Conservation (phyloP, 2,797 vertebrate genomes). For the Rousettus madagascariensis region DNA sequence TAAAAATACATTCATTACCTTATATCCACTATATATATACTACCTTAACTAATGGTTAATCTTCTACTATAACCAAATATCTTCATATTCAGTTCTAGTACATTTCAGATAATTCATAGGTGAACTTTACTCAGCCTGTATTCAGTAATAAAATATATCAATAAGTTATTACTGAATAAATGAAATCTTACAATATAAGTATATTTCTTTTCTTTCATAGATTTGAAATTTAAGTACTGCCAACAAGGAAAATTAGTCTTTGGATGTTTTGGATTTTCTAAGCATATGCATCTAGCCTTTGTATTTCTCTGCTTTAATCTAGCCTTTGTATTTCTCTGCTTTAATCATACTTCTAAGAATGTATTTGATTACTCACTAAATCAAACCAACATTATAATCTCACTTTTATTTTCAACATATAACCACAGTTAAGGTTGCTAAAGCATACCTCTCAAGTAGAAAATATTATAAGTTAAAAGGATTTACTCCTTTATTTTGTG, state of each 20-base stretch:
- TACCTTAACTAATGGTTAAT: not conserved
- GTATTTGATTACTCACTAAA: not conserved
- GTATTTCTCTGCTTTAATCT: slow-evolving; percentile 6
- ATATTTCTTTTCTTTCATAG: slow-evolving; percentile 1
- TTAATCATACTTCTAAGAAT: slow-evolving; percentile 21
- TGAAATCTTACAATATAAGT: not conserved
- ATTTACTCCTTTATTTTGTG: not conserved
- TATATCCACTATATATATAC: not conserved
- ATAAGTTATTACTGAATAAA: not conserved
- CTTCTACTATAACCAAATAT: not conserved
- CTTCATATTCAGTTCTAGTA: not conserved
- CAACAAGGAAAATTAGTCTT: not conserved
- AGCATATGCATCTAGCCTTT: not conserved
- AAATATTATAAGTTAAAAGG: not conserved
- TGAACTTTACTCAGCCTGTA: not conserved
- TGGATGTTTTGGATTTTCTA: slow-evolving; percentile 7
- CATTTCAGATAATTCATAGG: not conserved
- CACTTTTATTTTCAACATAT: not conserved
- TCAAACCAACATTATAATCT: slow-evolving; percentile 2
- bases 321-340: slow-evolving; percentile 19
- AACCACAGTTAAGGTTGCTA: not conserved
- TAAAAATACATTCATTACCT: not conserved
- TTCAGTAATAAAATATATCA: not conserved
- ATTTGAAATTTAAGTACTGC: not conserved
- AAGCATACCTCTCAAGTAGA: slow-evolving; percentile 6